These are phyloP conservation scores for Opisthograptis luteolata DNA, from an alignment of 2,888 invertebrate genomes.

Conservation along the genomic window DNA sequence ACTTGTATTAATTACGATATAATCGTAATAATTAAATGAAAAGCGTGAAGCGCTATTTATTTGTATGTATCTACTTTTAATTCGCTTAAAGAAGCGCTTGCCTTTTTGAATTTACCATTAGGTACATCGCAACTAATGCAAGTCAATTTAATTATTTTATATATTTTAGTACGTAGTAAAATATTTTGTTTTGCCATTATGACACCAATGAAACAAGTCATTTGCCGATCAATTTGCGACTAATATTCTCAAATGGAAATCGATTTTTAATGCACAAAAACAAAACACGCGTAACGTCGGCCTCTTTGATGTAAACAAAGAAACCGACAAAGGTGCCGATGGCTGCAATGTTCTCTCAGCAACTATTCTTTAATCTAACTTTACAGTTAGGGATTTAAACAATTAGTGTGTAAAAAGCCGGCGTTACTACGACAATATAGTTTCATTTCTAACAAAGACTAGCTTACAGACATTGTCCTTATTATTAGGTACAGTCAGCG, in stretches of 20 bases:
- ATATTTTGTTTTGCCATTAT: not conserved
- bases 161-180: not conserved
- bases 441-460: not conserved
- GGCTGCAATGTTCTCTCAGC: slow-evolving; percentile 32
- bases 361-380: slow-evolving; percentile 53
- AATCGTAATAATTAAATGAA: too few species aligned
- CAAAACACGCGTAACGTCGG: slow-evolving; percentile 68
- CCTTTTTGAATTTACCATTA: too few species aligned
- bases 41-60: too few species aligned
- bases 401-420: not conserved
- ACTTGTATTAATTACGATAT: too few species aligned
- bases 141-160: too few species aligned
- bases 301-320: slow-evolving; percentile 69
- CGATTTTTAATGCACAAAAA: slow-evolving; percentile 61
- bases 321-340: slow-evolving; percentile 72
- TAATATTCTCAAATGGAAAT: slow-evolving; percentile 62
- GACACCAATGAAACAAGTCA: slow-evolving; percentile 14
- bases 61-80: too few species aligned
- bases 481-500: too few species aligned
- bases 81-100: too few species aligned
- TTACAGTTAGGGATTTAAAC: slow-evolving; percentile 35
- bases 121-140: too few species aligned
- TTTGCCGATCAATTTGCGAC: slow-evolving; percentile 56
- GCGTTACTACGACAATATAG: not conserved
- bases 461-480: too few species aligned